Evolutionary conservation across 1,140 invertebrate species (phyloP), one percentile per base, ranked within the genome.

Genomic region (Kradibia gibbosae): DNA sequence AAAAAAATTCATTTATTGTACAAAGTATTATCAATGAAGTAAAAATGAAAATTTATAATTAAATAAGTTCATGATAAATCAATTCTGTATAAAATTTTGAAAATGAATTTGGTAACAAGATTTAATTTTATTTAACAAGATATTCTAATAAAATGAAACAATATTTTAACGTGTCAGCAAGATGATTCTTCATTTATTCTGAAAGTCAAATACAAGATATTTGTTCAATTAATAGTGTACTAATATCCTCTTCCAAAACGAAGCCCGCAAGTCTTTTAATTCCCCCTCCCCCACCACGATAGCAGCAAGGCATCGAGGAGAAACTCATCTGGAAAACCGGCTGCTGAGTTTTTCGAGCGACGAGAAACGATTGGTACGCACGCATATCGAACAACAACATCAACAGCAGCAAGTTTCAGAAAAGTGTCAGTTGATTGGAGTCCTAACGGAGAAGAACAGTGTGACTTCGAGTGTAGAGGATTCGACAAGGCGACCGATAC

Each of bases 381-480:
- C 77, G 7, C 79, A 75, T 17, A 15, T 60, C 3, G 71, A 73
- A 13, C 45, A 71, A 15, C 42, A 34, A 0, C 36, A 45, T 11
- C 17, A 36, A 3, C 62, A 67, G 62, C 62, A 34, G 25, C 71
- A 73, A 1, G 11, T 1, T 5, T 5, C 39, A 7, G 62, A 67
- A 15, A 81, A 77, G 50, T 71, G 80, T 13, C 80, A 81, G 50
- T 81, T 86, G 72, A 86, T 87, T 36, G 85, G 83, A 39, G 81
- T 88, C 75, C 82, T 88, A 36, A 86, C 83, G 1, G 87, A 88
- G 73, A 82, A 83, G n/a, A 75, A 74, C 60, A 50, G 28, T 15
- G 79, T 36, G 20, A 28, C 10, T 3, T 0, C 25, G 7, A 11
- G 65, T 2, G 53, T 78, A 31, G 84, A 85, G 50, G 78, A 87